phyloP scores from a whole-genome alignment of 2,797 vertebrate species.

The Lates japonicus region DNA sequence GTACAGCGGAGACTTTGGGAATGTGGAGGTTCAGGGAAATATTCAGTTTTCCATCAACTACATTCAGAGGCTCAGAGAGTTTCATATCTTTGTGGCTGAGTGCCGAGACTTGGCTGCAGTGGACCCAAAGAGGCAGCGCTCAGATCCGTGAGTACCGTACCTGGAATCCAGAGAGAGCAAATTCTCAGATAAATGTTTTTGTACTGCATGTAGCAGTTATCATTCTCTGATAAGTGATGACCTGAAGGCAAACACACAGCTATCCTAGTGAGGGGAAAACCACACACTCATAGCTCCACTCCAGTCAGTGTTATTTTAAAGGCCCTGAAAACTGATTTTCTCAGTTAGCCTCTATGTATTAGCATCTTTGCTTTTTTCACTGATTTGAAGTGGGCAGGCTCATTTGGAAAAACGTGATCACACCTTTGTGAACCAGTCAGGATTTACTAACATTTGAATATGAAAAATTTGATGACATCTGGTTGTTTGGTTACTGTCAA shows the following conservation, averaged over 20 bases:
- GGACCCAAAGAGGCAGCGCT: slow-evolving; percentile 92
- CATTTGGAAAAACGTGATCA: too few relatives aligned
- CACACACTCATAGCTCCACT: background rate
- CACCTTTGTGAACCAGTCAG: too few relatives aligned
- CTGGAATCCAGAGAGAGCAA: background rate
- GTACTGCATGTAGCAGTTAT: background rate
- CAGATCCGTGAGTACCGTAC: slow-evolving; percentile 92
- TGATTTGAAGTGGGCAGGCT: too few relatives aligned
- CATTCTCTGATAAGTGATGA: background rate
- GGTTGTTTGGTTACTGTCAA: too few relatives aligned
- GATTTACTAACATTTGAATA: too few relatives aligned
- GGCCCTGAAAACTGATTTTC: background rate
- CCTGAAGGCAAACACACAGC: background rate
- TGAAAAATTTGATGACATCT: too few relatives aligned
- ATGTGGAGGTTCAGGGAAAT: slow-evolving; percentile 92
- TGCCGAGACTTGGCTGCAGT: slow-evolving; percentile 93
- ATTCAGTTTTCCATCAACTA: slow-evolving; percentile 97
- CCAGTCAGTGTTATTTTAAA: background rate
- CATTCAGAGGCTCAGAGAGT: slow-evolving; percentile 91
- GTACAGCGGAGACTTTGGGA: slow-evolving; percentile 92
- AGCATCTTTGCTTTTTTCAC: too few relatives aligned
- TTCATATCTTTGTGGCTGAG: slow-evolving; percentile 94
- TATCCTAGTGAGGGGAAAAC: background rate
- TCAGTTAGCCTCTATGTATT: background rate
- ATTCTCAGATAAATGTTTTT: background rate